Percentiles rank a stretch among this genome's conserved stretches.
These are phyloP conservation scores for Meandrina meandrites DNA, from an alignment of 92 coral and sea anemone genomes.

Conservation along the genomic window DNA sequence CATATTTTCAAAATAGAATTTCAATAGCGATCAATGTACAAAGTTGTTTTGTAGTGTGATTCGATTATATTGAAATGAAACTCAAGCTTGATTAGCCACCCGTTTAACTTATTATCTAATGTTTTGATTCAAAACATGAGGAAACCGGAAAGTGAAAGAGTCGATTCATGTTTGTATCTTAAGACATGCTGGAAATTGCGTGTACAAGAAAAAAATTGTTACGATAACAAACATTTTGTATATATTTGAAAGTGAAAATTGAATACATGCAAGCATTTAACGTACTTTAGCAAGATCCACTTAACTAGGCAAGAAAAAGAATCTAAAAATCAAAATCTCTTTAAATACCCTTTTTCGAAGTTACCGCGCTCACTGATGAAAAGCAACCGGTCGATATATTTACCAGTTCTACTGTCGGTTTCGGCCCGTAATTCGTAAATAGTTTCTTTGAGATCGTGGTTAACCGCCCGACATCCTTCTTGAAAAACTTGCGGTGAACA, in stretches of 20 bases:
- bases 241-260: not conserved
- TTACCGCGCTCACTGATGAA: not conserved
- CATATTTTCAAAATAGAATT: not conserved
- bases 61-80: not conserved
- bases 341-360: too few species aligned
- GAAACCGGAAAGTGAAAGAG: slow-evolving; percentile 3
- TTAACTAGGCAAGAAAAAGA: not conserved
- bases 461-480: not conserved
- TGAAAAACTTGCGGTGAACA: not conserved
- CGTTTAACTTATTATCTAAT: not conserved
- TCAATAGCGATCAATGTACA: not conserved
- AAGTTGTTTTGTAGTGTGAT: not conserved
- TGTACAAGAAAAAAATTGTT: not conserved
- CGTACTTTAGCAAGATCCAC: not conserved
- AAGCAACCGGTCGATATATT: not conserved
- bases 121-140: slow-evolving; percentile 6
- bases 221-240: not conserved
- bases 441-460: slow-evolving; percentile 1
- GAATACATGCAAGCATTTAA: not conserved
- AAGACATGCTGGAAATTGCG: not conserved
- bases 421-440: slow-evolving; percentile 2
- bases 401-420: not conserved
- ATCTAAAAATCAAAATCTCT: not conserved
- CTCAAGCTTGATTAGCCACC: not conserved
- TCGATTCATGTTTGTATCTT: not conserved